These are phyloP conservation scores for Saxicola maurus DNA, from an alignment of 2,797 vertebrate genomes.

Conservation along the genomic window DNA sequence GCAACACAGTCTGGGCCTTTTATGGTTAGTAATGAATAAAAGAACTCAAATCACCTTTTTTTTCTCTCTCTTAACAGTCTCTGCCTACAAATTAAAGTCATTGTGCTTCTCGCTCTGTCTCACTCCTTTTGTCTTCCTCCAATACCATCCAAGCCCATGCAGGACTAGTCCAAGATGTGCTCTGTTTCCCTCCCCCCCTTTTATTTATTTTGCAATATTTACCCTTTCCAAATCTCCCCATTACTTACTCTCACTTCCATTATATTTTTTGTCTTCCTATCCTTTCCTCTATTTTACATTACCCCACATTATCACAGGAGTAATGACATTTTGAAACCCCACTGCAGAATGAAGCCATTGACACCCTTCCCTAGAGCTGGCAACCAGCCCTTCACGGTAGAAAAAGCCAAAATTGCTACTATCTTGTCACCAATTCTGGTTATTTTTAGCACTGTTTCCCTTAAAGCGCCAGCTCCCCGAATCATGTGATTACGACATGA, in stretches of 20 bases:
- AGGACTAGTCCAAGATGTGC: neutral
- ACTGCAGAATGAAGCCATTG: neutral
- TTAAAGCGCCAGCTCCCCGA: slow-evolving; percentile 23
- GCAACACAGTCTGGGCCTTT: slow-evolving; percentile 63
- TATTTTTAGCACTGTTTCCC: slow-evolving; percentile 36
- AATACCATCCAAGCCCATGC: neutral
- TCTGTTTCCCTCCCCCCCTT: neutral
- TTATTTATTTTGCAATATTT: neutral
- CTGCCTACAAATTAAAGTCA: slow-evolving; percentile 64
- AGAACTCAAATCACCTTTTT: slow-evolving; percentile 60
- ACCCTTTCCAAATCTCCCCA: neutral
- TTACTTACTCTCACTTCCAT: neutral
- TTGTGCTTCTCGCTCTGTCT: neutral
- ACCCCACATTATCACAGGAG: neutral
- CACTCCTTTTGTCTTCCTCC: slow-evolving; percentile 31
- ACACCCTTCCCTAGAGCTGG: neutral
- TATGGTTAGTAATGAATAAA: slow-evolving; percentile 68
- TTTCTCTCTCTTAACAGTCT: slow-evolving; percentile 24
- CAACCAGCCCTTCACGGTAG: slow-evolving; percentile 12
- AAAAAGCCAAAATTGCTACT: slow-evolving; percentile 30
- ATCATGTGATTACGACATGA: neutral
- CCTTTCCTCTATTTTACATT: neutral
- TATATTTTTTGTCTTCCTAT: neutral
- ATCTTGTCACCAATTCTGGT: slow-evolving; percentile 11
- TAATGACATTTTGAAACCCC: neutral